phyloP scores from a whole-genome alignment of 2,797 vertebrate species.

The Phoebastria nigripes region DNA sequence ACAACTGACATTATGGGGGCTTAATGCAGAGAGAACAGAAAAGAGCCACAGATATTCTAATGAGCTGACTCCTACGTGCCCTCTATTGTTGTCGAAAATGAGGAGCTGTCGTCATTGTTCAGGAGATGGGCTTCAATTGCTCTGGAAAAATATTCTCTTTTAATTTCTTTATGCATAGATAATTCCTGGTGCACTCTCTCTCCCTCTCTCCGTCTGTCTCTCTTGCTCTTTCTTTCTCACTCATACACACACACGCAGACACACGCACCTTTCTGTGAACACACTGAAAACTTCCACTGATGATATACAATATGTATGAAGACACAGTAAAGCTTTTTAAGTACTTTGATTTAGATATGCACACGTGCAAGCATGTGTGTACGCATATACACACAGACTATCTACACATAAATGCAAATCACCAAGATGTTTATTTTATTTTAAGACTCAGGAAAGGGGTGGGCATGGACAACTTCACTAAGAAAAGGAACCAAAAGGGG shows the following conservation, averaged over 20 bases:
- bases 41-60: slow-evolving; percentile 85
- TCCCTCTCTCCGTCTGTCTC: slow-evolving; percentile 57
- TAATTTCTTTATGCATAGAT: slow-evolving; percentile 82
- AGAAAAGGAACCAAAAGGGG: background rate
- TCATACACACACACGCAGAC: background rate
- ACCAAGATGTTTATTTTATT: background rate
- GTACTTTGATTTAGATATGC: background rate
- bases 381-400: background rate
- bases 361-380: background rate
- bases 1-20: slow-evolving; percentile 85
- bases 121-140: slow-evolving; percentile 80
- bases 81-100: slow-evolving; percentile 84
- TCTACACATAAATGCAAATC: background rate
- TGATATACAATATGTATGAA: background rate
- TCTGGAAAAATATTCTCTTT: slow-evolving; percentile 79
- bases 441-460: background rate
- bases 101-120: slow-evolving; percentile 85
- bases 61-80: slow-evolving; percentile 84
- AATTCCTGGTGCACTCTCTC: slow-evolving; percentile 71
- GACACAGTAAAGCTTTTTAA: background rate
- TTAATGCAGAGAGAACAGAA: slow-evolving; percentile 83
- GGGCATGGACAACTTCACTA: background rate
- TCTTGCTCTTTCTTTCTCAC: slow-evolving; percentile 9
- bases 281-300: slow-evolving; percentile 25
- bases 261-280: slow-evolving; percentile 30